phyloP scores from a whole-genome alignment of 23 tunicate species.

The Ciona savignyi region DNA sequence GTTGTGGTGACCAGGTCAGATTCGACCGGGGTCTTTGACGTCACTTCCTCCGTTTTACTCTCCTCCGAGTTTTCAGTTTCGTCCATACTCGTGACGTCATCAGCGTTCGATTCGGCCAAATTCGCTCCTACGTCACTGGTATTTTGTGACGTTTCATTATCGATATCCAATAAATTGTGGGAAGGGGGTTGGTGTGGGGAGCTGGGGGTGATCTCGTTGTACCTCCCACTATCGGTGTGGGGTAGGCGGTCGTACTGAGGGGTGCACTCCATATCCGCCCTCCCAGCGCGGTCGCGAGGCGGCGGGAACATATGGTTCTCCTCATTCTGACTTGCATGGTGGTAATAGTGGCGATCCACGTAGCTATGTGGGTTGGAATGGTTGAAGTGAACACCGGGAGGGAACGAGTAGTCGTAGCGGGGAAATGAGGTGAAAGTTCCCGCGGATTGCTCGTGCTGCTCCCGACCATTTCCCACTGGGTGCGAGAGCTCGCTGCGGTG shows the following conservation, averaged over 20 bases:
- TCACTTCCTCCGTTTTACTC: not conserved
- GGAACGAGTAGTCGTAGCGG: not conserved
- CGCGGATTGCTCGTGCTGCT: too few species aligned
- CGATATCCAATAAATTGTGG: constrained; percentile 11
- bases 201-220: constrained; percentile 16
- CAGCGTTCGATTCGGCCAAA: constrained; percentile 30
- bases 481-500: too few species aligned
- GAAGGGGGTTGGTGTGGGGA: constrained; percentile 27
- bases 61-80: constrained; percentile 9
- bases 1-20: constrained; percentile 72
- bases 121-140: constrained; percentile 18
- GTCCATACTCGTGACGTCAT: constrained; percentile 2
- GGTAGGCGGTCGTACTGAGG: not conserved
- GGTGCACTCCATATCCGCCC: too few species aligned
- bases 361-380: not conserved
- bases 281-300: too few species aligned
- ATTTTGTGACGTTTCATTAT: not conserved
- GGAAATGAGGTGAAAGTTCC: too few species aligned
- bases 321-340: too few species aligned
- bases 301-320: too few species aligned
- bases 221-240: not conserved
- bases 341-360: not conserved
- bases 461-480: too few species aligned
- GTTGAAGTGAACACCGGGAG: not conserved
- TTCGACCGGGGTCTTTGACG: not conserved